phyloP scores from a whole-genome alignment of 92 coral and sea anemone genomes.

The Umimayanthus chanpuru region DNA sequence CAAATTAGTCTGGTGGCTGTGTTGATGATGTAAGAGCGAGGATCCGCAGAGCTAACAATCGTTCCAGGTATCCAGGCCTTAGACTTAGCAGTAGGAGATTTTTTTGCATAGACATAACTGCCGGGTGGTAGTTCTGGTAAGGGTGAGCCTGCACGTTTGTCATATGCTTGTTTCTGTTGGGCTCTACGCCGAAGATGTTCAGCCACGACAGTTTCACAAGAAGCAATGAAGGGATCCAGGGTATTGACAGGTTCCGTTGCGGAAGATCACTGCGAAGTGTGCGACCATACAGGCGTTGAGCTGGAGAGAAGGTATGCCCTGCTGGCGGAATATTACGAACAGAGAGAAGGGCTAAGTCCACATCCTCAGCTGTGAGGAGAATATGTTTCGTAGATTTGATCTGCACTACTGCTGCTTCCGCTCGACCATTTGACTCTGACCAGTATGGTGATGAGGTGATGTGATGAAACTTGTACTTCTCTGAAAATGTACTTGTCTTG shows the following conservation, averaged over 20 bases:
- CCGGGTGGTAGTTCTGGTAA: slow-evolving; percentile 44
- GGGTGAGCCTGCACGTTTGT: slow-evolving; percentile 48
- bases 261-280: slow-evolving; percentile 47
- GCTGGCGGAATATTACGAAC: slow-evolving; percentile 63
- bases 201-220: slow-evolving; percentile 46
- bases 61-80: slow-evolving; percentile 57
- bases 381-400: slow-evolving; percentile 68
- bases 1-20: slow-evolving; percentile 30
- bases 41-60: slow-evolving; percentile 42
- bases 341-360: slow-evolving; percentile 56
- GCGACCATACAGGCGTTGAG: slow-evolving; percentile 42
- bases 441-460: slow-evolving; percentile 63
- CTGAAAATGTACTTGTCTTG: slow-evolving; percentile 49
- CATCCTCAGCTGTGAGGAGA: slow-evolving; percentile 57
- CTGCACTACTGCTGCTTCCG: slow-evolving; percentile 67
- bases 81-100: slow-evolving; percentile 41
- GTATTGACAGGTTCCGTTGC: slow-evolving; percentile 17
- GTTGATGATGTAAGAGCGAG: slow-evolving; percentile 51
- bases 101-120: slow-evolving; percentile 5
- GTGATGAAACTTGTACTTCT: slow-evolving; percentile 50
- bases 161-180: slow-evolving; percentile 50
- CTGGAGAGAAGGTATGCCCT: slow-evolving; percentile 56
- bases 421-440: slow-evolving; percentile 61
- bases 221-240: slow-evolving; percentile 47
- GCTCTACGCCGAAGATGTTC: slow-evolving; percentile 37